phyloP scores from a whole-genome alignment of 2,888 invertebrate species.

The Thera obeliscata region DNA sequence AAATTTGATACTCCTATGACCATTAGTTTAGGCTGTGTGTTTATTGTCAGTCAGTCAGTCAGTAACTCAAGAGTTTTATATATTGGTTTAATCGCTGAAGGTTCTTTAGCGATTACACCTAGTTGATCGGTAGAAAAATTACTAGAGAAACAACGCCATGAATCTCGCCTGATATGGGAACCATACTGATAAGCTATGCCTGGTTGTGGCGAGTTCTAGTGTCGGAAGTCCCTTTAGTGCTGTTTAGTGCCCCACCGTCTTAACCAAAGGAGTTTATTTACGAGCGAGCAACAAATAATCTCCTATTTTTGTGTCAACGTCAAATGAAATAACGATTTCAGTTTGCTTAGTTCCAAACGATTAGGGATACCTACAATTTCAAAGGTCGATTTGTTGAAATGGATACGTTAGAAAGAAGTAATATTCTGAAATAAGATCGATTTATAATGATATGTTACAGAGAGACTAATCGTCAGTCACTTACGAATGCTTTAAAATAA shows the following conservation, averaged over 20 bases:
- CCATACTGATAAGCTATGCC: not conserved
- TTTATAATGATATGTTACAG: not conserved
- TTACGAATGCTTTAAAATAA: not conserved
- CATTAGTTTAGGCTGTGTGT: too few relatives aligned
- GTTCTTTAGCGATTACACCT: too few relatives aligned
- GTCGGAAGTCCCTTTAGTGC: not conserved
- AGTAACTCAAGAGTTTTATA: too few relatives aligned
- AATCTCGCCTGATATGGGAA: too few relatives aligned
- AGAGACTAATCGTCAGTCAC: too few relatives aligned
- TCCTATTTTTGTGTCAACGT: not conserved
- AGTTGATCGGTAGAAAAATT: too few relatives aligned
- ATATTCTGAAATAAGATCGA: not conserved
- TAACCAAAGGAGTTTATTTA: not conserved
- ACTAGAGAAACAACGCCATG: too few relatives aligned
- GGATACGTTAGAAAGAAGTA: not conserved
- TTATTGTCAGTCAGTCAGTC: too few relatives aligned
- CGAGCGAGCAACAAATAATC: not conserved
- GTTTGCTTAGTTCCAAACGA: not conserved
- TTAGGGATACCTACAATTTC: not conserved
- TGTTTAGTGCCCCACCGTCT: not conserved
- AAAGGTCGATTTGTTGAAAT: slow-evolving; percentile 21
- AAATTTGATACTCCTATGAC: too few relatives aligned
- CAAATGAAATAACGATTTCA: not conserved
- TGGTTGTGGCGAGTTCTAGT: not conserved
- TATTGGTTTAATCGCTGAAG: too few relatives aligned